Evolutionary conservation across 2,797 vertebrate genomes (phyloP).

Genomic region (Brachymystax lenok): DNA sequence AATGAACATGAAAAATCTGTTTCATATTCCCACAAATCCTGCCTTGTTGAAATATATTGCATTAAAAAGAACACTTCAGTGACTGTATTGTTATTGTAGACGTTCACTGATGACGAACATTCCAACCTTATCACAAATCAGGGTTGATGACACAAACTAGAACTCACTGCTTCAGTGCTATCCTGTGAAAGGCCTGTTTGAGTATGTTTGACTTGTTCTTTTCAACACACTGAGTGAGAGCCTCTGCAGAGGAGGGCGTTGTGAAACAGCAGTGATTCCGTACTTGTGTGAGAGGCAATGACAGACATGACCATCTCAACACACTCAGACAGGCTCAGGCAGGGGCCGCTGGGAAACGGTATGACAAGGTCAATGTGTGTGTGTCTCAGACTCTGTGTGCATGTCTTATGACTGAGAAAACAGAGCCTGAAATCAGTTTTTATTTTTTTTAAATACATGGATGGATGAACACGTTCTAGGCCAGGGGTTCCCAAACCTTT

Average conservation of each 20-base stretch:
- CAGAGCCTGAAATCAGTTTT: too few species aligned
- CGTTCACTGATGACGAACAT: neutral
- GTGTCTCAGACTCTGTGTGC: too few species aligned
- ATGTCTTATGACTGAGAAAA: too few species aligned
- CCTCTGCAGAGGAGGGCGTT: conserved; percentile 2
- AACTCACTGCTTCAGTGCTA: neutral
- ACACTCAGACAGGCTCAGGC: conserved; percentile 21
- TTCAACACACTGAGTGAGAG: neutral
- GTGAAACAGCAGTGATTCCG: conserved; percentile 2
- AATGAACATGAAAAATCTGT: neutral
- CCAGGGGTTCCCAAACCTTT: too few species aligned
- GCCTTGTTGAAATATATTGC: neutral
- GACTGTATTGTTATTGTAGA: neutral
- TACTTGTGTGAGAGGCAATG: neutral
- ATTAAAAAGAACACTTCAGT: neutral
- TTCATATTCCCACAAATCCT: conserved; percentile 4
- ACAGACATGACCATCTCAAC: conserved; percentile 10
- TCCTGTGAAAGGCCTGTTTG: neutral
- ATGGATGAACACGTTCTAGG: too few species aligned
- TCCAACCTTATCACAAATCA: neutral
- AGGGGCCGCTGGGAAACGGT: conserved; percentile 18
- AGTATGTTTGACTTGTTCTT: neutral
- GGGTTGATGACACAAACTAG: neutral
- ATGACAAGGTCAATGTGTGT: neutral
- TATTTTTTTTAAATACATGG: too few species aligned